Evolutionary conservation across 2,888 invertebrate genomes (phyloP).

Genomic region (Salticus scenicus): DNA sequence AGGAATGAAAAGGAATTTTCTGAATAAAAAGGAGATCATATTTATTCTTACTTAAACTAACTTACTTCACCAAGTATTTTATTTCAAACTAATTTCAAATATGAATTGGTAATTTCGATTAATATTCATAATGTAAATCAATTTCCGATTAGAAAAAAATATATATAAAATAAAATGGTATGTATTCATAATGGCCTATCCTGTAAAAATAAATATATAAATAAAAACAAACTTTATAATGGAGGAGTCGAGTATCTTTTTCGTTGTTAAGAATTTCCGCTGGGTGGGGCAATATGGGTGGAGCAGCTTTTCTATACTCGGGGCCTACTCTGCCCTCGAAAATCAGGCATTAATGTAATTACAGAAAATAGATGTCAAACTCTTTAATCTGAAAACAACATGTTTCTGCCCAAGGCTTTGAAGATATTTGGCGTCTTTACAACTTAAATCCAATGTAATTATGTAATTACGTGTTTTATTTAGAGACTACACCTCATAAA

Average conservation of each 20-base stretch:
- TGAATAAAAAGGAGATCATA: no score
- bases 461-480: neutral
- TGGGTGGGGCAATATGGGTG: conserved; percentile 10
- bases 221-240: neutral
- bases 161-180: no score
- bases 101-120: no score
- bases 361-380: conserved; percentile 1
- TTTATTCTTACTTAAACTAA: no score
- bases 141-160: no score
- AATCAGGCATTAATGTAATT: conserved; percentile 6
- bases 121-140: no score
- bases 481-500: neutral
- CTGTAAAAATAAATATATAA: no score
- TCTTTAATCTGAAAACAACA: neutral
- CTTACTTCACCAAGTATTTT: no score
- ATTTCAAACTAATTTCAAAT: no score
- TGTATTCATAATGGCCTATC: no score
- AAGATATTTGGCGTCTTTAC: neutral
- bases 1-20: no score
- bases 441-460: neutral
- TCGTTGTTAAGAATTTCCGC: neutral
- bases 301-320: neutral
- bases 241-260: neutral
- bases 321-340: neutral
- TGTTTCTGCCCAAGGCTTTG: neutral